Evolutionary conservation across 2,888 invertebrate species (phyloP), one percentile per base, ranked within the genome.

Genomic region (Netelia fuscicornis): DNA sequence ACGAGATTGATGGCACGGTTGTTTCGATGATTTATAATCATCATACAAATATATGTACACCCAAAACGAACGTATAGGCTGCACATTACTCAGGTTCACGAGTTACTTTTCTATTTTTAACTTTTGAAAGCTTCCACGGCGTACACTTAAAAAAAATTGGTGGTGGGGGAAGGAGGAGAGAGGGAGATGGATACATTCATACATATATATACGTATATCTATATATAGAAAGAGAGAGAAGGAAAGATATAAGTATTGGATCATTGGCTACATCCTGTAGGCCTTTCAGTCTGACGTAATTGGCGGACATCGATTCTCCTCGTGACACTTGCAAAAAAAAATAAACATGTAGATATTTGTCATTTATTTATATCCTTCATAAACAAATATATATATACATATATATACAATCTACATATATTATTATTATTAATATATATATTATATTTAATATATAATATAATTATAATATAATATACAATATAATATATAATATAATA

Each of bases 51-150:
- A 58, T 20, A 20, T 58, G 6, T 23, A 58, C 60, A 70, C 52
- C 48, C 17, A 60, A 2, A 64, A 79, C 54, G 71, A n/a, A n/a
- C n/a, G n/a, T 52, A 20, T 56, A 37, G 52, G 23, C 54, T 67
- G 44, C 48, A 75, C 64, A 54, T 67, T 71, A 52, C 81, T 52
- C 60, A 11, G 70, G 72, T 77, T 60, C 58, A 58, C 72, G 48
- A 62, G 77, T 77, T 42, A n/a, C 65, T 62, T 72, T 54, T 72
- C 84, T 84, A 84, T 84, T 74, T 84, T 84, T 84, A 84, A 81
- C 80, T 72, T 84, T 81, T 81, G 56, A 84, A 84, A 84, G 81
- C 72, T 72, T 81, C 62, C 20, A 62, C 54, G 44, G 56, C 54
- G 48, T 13, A 75, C 58, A 65, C 25, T 23, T 20, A 44, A 68